Percentiles rank a stretch among this genome's conserved stretches.
phyloP scores from a whole-genome alignment of 2,888 invertebrate genomes.

The Phlogophora meticulosa region DNA sequence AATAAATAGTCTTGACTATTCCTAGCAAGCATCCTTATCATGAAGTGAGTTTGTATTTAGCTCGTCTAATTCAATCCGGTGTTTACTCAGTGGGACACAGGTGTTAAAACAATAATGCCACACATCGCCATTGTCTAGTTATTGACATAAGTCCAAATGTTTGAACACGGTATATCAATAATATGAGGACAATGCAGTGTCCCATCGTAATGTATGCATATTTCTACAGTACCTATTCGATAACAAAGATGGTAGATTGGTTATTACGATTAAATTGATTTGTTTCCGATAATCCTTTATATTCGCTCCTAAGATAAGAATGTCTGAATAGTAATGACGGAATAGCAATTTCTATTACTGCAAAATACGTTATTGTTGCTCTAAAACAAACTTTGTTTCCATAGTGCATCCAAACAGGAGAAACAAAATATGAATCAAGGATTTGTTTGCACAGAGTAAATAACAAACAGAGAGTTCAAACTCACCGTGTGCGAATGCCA shows the following conservation, averaged over 20 bases:
- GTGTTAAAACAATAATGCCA: conserved; percentile 47
- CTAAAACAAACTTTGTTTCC: conserved; percentile 1
- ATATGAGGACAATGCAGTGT: conserved; percentile 31
- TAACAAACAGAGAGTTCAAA: conserved; percentile 32
- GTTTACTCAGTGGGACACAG: conserved; percentile 30
- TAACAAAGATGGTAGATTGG: conserved; percentile 8
- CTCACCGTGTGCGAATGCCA: conserved; percentile 93
- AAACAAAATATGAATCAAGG: conserved; percentile 44
- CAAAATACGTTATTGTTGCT: not conserved
- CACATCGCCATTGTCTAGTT: conserved; percentile 37
- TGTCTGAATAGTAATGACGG: not conserved
- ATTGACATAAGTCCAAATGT: conserved; percentile 47
- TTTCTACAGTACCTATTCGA: not conserved
- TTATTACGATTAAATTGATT: not conserved
- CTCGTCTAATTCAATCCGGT: conserved; percentile 15
- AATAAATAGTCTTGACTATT: not conserved
- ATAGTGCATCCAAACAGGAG: conserved; percentile 4
- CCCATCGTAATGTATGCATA: conserved; percentile 1
- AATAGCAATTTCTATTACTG: not conserved
- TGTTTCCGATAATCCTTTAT: not conserved
- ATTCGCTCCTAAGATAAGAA: not conserved
- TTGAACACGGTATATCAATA: conserved; percentile 40
- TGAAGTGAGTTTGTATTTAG: conserved; percentile 2
- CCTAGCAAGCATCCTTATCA: not conserved
- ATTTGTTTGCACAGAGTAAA: conserved; percentile 54